Evolutionary conservation across 2,113 vertebrate species (phyloP), one percentile per base, ranked within the genome.

Genomic region (Microtus oregoni): DNA sequence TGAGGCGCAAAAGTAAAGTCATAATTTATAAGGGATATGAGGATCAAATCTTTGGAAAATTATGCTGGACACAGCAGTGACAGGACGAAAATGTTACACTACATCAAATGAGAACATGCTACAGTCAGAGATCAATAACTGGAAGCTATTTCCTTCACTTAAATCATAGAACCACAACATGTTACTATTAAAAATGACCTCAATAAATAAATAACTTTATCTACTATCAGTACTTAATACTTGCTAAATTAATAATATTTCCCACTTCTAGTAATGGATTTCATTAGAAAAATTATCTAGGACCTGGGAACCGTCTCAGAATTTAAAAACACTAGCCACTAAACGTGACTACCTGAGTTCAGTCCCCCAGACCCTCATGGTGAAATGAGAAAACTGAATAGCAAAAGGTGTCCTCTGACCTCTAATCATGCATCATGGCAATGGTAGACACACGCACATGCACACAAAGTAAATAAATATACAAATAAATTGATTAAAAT

Each of bases 151-250:
- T 92, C 22, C 24, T 65, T 82, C 38, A 89, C 50, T 90, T 98
- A 91, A 94, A 93, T 93, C 96, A 95, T 95, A 70, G 72, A 96
- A 95, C 38, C 44, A 7, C 26, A 41, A 26, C 0, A 4, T 93
- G 95, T 86, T 44, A 90, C 5, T 55, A 38, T 73, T 65, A 73
- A 86, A 65, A 5, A 30, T 35, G 32, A 79, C 26, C 61, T 89
- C 61, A 14, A n/a, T 50, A 70, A 92, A 77, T 28, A 5, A 7
- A n/a, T 26, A 86, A 55, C 32, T 86, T 90, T 47, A 93, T 89
- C 47, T 26, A 50, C 38, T 73, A 10, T 32, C 50, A 77, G 2
- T 58, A 86, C 8, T 63, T 70, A 70, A 93, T 79, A 26, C 55
- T 52, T 5, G 2, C 22, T 91, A n/a, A 83, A 88, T 96, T 92